Conservation (phyloP, 1,140 invertebrate genomes). For the Archivesica marissinica region DNA sequence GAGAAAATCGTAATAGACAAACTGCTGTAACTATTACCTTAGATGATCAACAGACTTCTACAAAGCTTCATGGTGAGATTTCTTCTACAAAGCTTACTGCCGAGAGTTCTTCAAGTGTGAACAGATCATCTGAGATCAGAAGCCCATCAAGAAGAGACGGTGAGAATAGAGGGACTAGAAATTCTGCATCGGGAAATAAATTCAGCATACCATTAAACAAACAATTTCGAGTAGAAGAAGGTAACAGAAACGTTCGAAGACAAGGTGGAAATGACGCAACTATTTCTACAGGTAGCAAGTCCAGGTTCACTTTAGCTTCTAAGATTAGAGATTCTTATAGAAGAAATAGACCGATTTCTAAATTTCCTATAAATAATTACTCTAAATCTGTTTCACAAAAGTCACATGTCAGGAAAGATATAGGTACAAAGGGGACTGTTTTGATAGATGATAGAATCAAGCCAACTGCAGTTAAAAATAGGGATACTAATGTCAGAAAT, state of each 20-base stretch:
- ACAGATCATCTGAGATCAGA: neutral
- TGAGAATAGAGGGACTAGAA: neutral
- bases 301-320: neutral
- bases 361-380: neutral
- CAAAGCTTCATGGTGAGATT: neutral
- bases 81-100: neutral
- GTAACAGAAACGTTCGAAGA: neutral
- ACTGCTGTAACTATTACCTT: no score
- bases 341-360: neutral
- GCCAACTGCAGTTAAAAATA: neutral
- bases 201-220: no score
- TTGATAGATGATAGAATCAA: slow-evolving; percentile 16
- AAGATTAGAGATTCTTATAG: neutral
- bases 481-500: neutral
- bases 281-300: neutral
- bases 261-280: neutral
- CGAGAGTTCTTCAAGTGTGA: no score
- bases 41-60: no score
- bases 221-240: neutral
- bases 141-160: neutral
- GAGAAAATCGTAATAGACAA: neutral
- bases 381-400: neutral
- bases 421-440: neutral
- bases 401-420: neutral
- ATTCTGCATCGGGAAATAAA: neutral